Evolutionary conservation across 2,888 invertebrate genomes (phyloP), one percentile per base, ranked within the genome.

Genomic region (Andrena praecox): DNA sequence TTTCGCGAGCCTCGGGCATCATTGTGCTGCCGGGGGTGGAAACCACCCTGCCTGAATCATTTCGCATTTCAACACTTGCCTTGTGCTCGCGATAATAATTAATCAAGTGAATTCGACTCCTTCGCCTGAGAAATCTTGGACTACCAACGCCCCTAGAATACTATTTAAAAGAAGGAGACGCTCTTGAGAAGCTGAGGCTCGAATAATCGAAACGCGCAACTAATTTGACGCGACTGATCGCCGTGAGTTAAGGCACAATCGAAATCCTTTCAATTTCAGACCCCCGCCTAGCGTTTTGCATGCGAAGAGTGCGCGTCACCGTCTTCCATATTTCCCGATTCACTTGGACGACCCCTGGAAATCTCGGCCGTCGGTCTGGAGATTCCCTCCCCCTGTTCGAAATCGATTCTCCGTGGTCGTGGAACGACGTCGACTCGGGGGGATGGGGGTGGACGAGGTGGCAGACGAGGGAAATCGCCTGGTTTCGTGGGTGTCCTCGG

Each of bases 401-500:
- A 50, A 75, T 75, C 75, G 50, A 75, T 71, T 62, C 10, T 12
- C 20, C 42, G 35, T 20, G 24, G 33, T 54, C 27, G 6, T n/a
- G 7, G 27, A 42, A 56, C 56, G 33, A 60, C 60, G 1, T 33
- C 20, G 20, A n/a, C 20, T 27, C 56, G 27, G 10, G 10, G 56
- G 4, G 20, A 27, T 5, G 52, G 8, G 52, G 56, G 24, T 10
- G 56, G 54, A 68, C 48, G 60, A 56, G 24, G 6, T 24, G 73
- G 29, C 56, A 64, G 59, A 59, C 60, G 68, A 59, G 27, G 20
- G 60, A 50, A 60, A 50, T 75, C 68, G 68, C 48, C 64, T 56
- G 77, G 77, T 78, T 63, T 63, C 74, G 67, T 52, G 64, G 68
- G 66, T 33, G 78, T 68, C 67, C 67, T 78, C 54, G 72, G 70